Conservation (phyloP, 1,140 invertebrate species). For the Drosophila subobscura region DNA sequence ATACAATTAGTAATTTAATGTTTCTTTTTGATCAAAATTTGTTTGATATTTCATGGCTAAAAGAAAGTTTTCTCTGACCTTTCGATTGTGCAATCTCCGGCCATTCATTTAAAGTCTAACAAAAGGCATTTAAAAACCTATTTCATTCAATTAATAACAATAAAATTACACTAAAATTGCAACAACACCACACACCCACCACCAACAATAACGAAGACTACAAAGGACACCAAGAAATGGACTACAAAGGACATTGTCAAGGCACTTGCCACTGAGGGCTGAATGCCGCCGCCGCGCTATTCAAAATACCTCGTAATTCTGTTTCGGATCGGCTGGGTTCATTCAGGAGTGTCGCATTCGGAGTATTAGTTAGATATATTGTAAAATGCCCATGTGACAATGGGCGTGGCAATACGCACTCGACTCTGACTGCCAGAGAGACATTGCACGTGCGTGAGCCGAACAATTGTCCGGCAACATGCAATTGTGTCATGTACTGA, state of each 20-base stretch:
- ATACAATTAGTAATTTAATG: constrained; percentile 28
- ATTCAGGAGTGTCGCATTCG: constrained; percentile 56
- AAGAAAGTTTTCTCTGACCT: constrained; percentile 9
- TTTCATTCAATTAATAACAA: constrained; percentile 76
- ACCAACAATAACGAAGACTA: constrained; percentile 30
- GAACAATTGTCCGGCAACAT: constrained; percentile 63
- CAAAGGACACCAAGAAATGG: constrained; percentile 35
- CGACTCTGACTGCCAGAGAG: constrained; percentile 32
- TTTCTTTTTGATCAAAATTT: constrained; percentile 7
- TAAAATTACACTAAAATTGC: constrained; percentile 78
- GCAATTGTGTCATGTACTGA: constrained; percentile 75
- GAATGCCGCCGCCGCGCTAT: constrained; percentile 48
- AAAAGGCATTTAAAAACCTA: constrained; percentile 66
- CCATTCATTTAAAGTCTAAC: constrained; percentile 27
- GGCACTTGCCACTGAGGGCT: constrained; percentile 41
- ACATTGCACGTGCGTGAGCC: constrained; percentile 69
- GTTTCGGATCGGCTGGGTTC: constrained; percentile 16
- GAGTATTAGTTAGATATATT: constrained; percentile 6
- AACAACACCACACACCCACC: constrained; percentile 69
- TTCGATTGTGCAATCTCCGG: constrained; percentile 11
- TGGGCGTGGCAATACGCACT: constrained; percentile 50
- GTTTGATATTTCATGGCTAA: constrained; percentile 6
- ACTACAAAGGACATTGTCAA: constrained; percentile 48
- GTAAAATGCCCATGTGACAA: constrained; percentile 43
- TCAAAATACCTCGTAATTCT: constrained; percentile 73